Evolutionary conservation across 2,888 invertebrate species (phyloP).

Genomic region (Dryocosmus kuriphilus): DNA sequence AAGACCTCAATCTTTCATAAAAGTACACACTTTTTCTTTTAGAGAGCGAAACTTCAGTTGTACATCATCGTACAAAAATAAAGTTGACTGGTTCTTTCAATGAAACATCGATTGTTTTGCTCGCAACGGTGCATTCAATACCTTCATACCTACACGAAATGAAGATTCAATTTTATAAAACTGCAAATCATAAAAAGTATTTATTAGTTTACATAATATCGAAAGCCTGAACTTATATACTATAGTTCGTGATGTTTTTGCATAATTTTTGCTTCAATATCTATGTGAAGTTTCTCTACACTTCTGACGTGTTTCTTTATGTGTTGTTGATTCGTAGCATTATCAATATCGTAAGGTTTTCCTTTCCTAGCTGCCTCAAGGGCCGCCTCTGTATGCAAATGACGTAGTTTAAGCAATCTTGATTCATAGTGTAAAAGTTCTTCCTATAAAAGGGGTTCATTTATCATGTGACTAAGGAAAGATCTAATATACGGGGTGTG

Average conservation of each 20-base stretch:
- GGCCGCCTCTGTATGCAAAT: slow-evolving; percentile 90
- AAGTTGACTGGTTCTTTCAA: too few species aligned
- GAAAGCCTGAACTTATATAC: slow-evolving; percentile 57
- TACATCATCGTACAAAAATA: too few species aligned
- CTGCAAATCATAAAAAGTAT: not conserved
- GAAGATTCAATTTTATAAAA: not conserved
- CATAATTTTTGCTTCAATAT: slow-evolving; percentile 88
- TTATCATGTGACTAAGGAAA: too few species aligned
- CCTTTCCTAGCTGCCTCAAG: slow-evolving; percentile 84
- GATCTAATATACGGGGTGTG: too few species aligned
- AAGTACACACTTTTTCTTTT: not conserved
- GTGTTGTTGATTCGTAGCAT: slow-evolving; percentile 80
- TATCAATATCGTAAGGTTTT: slow-evolving; percentile 79
- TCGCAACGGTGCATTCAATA: not conserved
- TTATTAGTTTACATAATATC: too few species aligned
- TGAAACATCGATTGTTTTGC: not conserved
- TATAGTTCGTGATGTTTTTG: slow-evolving; percentile 88
- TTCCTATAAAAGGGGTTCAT: slow-evolving; percentile 77
- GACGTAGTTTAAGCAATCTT: slow-evolving; percentile 88
- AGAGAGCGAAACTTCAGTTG: not conserved
- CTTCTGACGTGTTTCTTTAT: slow-evolving; percentile 91
- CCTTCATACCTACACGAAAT: not conserved
- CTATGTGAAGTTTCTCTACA: slow-evolving; percentile 90
- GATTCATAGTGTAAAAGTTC: slow-evolving; percentile 94
- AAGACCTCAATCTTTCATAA: not conserved